Base-by-base conservation (phyloP, 2,797 vertebrate species). In the Dendrocincla fuliginosa region DNA sequence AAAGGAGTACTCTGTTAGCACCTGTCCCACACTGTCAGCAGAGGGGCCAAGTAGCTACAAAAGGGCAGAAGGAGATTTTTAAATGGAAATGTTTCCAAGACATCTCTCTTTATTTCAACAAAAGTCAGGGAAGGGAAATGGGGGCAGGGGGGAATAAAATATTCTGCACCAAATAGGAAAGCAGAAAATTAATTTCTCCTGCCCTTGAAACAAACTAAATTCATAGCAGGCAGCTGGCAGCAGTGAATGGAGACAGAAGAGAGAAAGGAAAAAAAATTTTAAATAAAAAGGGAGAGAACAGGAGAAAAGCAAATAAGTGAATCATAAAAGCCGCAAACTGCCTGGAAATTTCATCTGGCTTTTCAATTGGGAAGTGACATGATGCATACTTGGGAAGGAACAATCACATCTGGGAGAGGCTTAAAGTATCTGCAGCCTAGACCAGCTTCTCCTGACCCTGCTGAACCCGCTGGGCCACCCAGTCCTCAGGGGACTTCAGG, bases 331-430 rank as follows among this genome's bases (percentile, higher is more conserved):
- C 94, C 73, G 80, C 87, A 96, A 94, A 90, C 56, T 33, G 6
- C 82, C 10, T 87, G 73, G 76, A 96, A 98, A 97, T 93, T 93
- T 95, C 89, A 97, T 95, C 93, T 95, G 67, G 90, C 44, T 96
- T 97, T 97, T 97, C 96, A 96, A 7, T 57, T 87, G 84, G 53
- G 80, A 97, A 94, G 87, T 86, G 63, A 91, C 69, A 88, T 18
- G 64, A 95, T 59, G 82, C 55, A 60, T 84, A n/a, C 64, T 71
- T 52, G 55, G 52, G 33, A 64, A 39, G 35, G 65, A 42, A 57
- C 10, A 70, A 83, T 49, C 13, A 6, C 32, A 46, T n/a, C 52
- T 47, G 28, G 35, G 39, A 61, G 17, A 64, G 8, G 49, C 53
- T 73, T 44, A 91, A 79, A 55, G 57, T 4, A 69, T 42, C 37